Base-by-base conservation (phyloP, 1,140 invertebrate species). In the Lethrus apterus region DNA sequence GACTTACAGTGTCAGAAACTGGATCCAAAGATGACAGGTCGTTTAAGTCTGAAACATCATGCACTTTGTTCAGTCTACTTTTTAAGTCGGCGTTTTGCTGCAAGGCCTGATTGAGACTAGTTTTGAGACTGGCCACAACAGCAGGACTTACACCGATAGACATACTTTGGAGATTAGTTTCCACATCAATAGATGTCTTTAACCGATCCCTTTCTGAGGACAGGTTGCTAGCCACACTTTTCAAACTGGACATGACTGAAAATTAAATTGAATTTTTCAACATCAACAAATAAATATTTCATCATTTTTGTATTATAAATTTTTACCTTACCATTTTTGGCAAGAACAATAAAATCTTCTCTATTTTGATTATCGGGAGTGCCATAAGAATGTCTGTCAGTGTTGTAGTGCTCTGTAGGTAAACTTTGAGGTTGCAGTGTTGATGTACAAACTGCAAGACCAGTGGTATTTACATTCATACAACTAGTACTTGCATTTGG, bases 51-150 rank as follows among this genome's bases (percentile, higher is more conserved):
- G 76, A 74, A 11, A 70, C 70, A 59, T 78, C 74, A 62, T 85
- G 81, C 51, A 89, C 85, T 48, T 75, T 72, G 36, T 74, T 68
- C 35, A 89, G 70, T 23, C 80, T 69, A 29, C 71, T 69, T 47
- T 77, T 75, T 48, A 87, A 64, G 59, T 86, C 84, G 62, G 74
- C 65, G 69, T 89, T 89, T 68, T 86, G 84, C 44, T 83, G 77
- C 23, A 86, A 58, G 5, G 80, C 77, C 57, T 83, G 77, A 51
- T 73, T 73, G 9, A 82, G 69, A 52, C 74, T 76, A 40, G 71
- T 71, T 14, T 78, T 67, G 2, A 83, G 62, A 21, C 68, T 74
- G 1, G 72, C 64, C 13, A 79, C 62, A 38, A 78, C 55, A 40
- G 46, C 59, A 46, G 48, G 52, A 52, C 57, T 56, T 32, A 50